A percentile compares a stretch with the other conserved stretches of the same genome.
phyloP scores from a whole-genome alignment of 64 coral and sea anemone species.

The Astreopora myriophthalma region DNA sequence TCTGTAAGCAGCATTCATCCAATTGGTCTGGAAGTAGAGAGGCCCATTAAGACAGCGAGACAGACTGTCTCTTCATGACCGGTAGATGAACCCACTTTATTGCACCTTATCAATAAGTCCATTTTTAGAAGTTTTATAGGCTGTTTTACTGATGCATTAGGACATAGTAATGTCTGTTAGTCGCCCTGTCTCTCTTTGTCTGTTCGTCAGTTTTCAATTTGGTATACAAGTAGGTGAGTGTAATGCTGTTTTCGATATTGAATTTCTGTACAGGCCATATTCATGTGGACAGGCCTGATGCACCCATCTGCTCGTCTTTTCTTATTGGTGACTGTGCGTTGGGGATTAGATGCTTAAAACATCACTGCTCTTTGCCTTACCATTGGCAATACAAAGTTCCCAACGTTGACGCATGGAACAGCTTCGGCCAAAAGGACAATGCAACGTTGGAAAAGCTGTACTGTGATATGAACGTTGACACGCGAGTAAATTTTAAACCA shows the following conservation, averaged over 20 bases:
- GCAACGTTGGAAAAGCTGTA: conserved; percentile 68
- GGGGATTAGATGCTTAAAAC: conserved; percentile 28
- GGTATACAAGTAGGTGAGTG: no score
- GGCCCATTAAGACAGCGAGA: no score
- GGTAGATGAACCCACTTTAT: no score
- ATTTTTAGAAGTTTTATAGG: no score
- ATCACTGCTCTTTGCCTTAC: conserved; percentile 75
- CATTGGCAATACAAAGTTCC: conserved; percentile 75
- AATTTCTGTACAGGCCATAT: background rate
- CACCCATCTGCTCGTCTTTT: conserved; percentile 52
- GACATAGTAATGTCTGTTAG: no score
- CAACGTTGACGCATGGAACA: background rate
- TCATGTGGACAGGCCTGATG: background rate
- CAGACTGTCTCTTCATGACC: no score
- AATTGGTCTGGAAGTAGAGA: no score
- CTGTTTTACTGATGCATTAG: no score
- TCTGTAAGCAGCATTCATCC: no score
- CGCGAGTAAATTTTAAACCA: background rate
- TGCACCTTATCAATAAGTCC: no score
- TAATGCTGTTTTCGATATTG: no score
- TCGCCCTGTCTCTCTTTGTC: background rate
- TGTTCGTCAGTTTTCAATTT: no score
- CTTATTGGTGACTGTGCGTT: conserved; percentile 56
- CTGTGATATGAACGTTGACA: conserved; percentile 52
- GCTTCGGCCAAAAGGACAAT: conserved; percentile 43